A percentile compares a stretch with the other conserved stretches of the same genome.
phyloP scores from a whole-genome alignment of 2,113 vertebrate genomes.

The Heptranchias perlo region DNA sequence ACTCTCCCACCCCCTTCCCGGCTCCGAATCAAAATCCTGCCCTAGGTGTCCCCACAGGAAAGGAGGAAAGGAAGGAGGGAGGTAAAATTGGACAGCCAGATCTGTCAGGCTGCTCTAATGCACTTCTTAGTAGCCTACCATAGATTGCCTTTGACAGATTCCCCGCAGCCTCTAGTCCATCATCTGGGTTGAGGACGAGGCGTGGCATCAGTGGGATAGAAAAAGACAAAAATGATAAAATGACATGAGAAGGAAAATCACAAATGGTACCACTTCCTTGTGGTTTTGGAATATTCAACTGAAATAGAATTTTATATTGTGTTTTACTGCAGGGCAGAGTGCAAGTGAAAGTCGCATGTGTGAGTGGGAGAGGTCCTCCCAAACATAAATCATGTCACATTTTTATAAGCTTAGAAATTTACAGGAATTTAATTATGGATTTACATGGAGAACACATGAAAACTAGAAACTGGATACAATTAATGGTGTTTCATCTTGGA shows the following conservation, averaged over 20 bases:
- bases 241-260: neutral
- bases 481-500: neutral
- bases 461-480: neutral
- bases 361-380: neutral
- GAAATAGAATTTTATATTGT: neutral
- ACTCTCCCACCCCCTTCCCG: too few species aligned
- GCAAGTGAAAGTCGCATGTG: neutral
- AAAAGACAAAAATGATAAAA: neutral
- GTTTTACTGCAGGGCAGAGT: neutral
- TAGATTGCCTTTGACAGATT: neutral
- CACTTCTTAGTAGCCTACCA: neutral
- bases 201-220: too few species aligned
- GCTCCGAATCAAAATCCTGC: too few species aligned
- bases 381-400: neutral
- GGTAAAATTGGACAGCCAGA: neutral
- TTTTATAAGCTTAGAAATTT: neutral
- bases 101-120: neutral
- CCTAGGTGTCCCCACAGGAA: too few species aligned
- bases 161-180: neutral
- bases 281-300: neutral
- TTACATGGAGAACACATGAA: neutral
- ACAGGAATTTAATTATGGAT: neutral
- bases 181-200: neutral
- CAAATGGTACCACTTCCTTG: neutral
- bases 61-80: neutral